Evolutionary conservation across 2,797 vertebrate genomes (phyloP), one percentile per base, ranked within the genome.

Genomic region (Etheostoma perlongum): DNA sequence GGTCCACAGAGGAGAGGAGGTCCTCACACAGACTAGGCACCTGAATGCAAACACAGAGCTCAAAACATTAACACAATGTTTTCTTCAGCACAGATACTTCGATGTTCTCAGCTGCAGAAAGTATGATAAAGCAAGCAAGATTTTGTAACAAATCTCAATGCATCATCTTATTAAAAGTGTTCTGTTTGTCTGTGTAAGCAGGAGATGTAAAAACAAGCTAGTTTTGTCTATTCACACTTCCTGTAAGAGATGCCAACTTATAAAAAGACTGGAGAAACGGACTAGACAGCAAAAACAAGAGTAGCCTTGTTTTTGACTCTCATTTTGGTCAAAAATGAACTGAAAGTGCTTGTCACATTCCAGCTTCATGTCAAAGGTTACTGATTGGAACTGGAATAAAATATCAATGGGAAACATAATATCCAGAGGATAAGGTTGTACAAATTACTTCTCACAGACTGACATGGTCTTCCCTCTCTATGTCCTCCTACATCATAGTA

Each of bases 1-100:
- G 98, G 94, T 99, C 98, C 79, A 99, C 98, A 52, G 98, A 99
- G 74, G 98, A 99, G 86, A 99, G 96, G 86, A 99, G 97, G 92
- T 99, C 98, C 96, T 99, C 98, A 85, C 98, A 99, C 77, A 99
- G 95, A 90, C 94, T 96, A 47, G 98, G 98, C 54, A 99, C 98
- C 98, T 99, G 84, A 58, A 88, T 4, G 44, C 36, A 84, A 79
- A 83, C 48, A 79, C 30, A 57, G 13, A 51, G 6, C 57, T 11
- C 36, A 63, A 63, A 64, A 67, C 11, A 47, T 27, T 4, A 66
- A 58, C 33, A 49, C 42, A 40, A 49, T 3, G 1, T 51, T 57
- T 53, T 42, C 12, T 54, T n/a, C 21, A 44, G 14, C 13, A 16
- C 13, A 18, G 15, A 52, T 4, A 55, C 67, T 40, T 36, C 13